These are phyloP conservation scores for Melanaphis sacchari DNA, from an alignment of 1,140 invertebrate species.

Conservation along the genomic window DNA sequence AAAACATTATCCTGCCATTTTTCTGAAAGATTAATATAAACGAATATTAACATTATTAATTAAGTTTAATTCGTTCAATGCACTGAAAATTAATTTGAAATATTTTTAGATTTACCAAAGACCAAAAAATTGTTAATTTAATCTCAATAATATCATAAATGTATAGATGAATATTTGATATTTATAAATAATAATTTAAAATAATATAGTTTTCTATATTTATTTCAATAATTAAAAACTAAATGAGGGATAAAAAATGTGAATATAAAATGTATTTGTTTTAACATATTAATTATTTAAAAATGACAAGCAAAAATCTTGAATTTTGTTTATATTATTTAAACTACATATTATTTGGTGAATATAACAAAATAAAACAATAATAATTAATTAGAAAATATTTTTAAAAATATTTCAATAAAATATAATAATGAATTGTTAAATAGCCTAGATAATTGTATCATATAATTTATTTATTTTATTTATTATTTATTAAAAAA, in stretches of 20 bases:
- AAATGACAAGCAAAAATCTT: neutral
- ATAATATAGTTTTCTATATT: neutral
- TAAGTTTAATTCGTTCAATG: neutral
- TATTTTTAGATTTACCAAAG: neutral
- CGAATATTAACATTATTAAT: neutral
- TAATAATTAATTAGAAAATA: neutral
- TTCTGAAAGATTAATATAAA: neutral
- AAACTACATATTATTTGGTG: neutral
- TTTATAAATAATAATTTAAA: neutral
- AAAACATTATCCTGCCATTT: slow-evolving; percentile 30
- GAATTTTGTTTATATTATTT: neutral
- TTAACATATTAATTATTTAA: neutral
- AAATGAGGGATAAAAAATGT: neutral
- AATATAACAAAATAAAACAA: neutral
- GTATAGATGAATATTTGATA: neutral
- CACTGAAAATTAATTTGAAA: neutral
- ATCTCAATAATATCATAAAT: neutral
- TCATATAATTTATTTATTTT: neutral
- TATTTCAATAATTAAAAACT: neutral
- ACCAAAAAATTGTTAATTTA: neutral
- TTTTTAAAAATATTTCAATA: neutral
- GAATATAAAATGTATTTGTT: neutral
- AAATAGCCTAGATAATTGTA: neutral
- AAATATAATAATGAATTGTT: neutral
- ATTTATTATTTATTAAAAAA: neutral